phyloP scores from a whole-genome alignment of 2,797 vertebrate species.

The Gila robusta region DNA sequence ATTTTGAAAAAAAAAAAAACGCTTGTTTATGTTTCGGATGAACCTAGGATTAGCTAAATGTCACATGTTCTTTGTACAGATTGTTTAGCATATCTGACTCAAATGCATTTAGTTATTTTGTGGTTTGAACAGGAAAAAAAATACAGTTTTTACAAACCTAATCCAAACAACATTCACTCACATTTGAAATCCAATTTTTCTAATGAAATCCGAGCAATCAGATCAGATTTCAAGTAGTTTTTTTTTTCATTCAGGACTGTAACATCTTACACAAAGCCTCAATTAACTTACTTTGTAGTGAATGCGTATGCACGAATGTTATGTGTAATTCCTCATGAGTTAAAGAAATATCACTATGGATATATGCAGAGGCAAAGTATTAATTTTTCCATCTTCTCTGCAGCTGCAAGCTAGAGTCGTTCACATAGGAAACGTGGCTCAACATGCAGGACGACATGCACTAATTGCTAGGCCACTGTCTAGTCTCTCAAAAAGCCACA shows the following conservation, averaged over 20 bases:
- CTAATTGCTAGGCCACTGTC: not conserved
- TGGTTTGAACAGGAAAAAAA: not conserved
- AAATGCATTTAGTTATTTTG: not conserved
- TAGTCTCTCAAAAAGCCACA: not conserved
- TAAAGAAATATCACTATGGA: not conserved
- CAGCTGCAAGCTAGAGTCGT: too few species aligned
- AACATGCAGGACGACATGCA: not conserved
- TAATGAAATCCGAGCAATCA: not conserved
- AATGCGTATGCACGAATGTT: not conserved
- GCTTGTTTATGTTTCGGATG: not conserved
- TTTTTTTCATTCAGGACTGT: not conserved
- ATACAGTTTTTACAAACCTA: not conserved
- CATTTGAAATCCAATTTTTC: not conserved
- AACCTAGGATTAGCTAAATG: not conserved
- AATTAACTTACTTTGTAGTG: not conserved
- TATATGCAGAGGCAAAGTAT: not conserved
- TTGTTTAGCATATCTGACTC: not conserved
- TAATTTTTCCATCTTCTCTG: not conserved
- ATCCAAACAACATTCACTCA: not conserved
- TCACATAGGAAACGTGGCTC: not conserved
- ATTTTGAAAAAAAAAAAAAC: not conserved
- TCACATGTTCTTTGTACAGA: not conserved
- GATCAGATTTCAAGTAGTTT: not conserved
- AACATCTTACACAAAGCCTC: not conserved
- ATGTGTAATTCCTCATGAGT: not conserved